Evolutionary conservation across 2,113 vertebrate genomes (phyloP).

Genomic region (Erpornis zantholeuca): DNA sequence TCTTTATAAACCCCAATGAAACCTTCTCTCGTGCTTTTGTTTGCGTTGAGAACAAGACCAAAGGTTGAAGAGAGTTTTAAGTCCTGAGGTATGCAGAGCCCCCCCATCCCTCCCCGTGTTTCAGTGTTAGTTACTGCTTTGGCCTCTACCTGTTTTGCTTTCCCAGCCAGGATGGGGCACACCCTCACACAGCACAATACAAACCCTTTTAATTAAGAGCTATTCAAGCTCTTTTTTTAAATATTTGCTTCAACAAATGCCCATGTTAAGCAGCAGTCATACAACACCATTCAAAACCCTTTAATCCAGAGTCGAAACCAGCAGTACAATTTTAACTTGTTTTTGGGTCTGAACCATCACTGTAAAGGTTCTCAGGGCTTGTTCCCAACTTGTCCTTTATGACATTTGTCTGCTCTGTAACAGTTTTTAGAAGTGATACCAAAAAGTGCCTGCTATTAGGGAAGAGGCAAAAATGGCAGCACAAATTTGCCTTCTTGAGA

Average conservation of each 20-base stretch:
- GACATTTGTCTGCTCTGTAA: not conserved
- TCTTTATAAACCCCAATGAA: conserved; percentile 7
- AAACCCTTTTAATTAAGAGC: conserved; percentile 23
- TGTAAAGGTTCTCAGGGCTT: not conserved
- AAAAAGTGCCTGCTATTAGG: not conserved
- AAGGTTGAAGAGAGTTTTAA: not conserved
- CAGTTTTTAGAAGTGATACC: not conserved
- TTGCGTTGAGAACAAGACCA: not conserved
- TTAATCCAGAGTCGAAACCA: not conserved
- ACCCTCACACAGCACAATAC: conserved; percentile 33
- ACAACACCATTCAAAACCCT: not conserved
- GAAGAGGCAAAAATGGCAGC: not conserved
- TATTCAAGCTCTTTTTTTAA: not conserved
- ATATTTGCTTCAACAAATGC: not conserved
- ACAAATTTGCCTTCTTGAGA: not conserved
- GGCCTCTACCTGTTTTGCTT: not conserved
- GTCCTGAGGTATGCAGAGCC: not conserved
- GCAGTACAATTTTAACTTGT: not conserved
- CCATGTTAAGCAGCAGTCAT: not conserved
- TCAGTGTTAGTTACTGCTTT: not conserved
- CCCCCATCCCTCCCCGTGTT: not conserved
- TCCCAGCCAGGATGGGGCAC: conserved; percentile 25
- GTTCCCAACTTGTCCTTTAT: not conserved
- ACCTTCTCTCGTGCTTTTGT: not conserved
- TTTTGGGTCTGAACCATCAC: not conserved